A percentile compares a stretch with the other conserved stretches of the same genome.
Conservation (phyloP, 2,888 invertebrate species). For the Ennomos fuscantarius region DNA sequence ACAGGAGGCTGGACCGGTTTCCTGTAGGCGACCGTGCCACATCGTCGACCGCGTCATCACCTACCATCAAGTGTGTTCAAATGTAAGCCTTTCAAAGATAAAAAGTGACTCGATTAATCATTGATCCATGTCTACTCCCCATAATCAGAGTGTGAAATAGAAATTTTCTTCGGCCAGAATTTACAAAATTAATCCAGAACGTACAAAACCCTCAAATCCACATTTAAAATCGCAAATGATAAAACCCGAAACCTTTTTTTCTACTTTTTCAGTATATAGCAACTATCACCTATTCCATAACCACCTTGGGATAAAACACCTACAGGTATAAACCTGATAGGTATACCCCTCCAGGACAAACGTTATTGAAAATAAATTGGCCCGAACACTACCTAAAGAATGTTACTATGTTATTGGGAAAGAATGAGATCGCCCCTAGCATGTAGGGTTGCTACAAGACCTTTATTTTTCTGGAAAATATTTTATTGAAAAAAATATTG, state of each 20-base stretch:
- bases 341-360: slow-evolving; percentile 32
- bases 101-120: no score
- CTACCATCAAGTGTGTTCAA: no score
- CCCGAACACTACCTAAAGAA: slow-evolving; percentile 36
- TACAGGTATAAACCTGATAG: slow-evolving; percentile 16
- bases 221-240: neutral
- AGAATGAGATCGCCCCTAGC: slow-evolving; percentile 37
- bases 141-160: no score
- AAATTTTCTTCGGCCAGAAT: no score
- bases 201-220: neutral
- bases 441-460: slow-evolving; percentile 12
- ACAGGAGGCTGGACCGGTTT: no score
- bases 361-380: slow-evolving; percentile 46
- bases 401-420: slow-evolving; percentile 39
- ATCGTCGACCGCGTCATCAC: no score
- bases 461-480: neutral
- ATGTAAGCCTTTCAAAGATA: no score
- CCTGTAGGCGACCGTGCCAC: no score
- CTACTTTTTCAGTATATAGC: no score
- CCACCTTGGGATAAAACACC: neutral
- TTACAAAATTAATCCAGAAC: no score
- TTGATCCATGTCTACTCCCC: no score
- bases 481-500: neutral
- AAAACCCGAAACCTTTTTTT: no score
- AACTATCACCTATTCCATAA: neutral